Evolutionary conservation across 2,113 vertebrate species (phyloP), one percentile per base, ranked within the genome.

Genomic region (Myocastor coypus): DNA sequence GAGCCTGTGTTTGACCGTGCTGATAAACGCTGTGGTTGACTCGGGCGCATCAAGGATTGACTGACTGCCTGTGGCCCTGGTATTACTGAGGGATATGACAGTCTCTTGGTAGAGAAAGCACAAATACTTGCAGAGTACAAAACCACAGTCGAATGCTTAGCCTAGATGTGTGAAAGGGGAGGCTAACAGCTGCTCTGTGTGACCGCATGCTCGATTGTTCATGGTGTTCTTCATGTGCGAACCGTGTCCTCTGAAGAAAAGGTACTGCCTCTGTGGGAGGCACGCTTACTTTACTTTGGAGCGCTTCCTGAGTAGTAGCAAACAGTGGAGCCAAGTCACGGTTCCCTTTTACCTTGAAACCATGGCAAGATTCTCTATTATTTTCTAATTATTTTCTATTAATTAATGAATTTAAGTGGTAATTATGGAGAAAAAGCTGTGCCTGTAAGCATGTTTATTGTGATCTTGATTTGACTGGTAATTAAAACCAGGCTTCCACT

Each of bases 161-260:
- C 37, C 1, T 3, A 13, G 0, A 9, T 7, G 0, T 0, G 9
- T 14, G 7, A 7, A 37, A 46, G 0, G 7, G 5, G 5, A 0
- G 0, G 24, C 7, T 26, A 37, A 24, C 50, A 17, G 7, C 11
- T 8, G 3, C 6, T 63, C 2, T 14, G 14, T 6, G 40, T 3
- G 4, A 2, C 3, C 0, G 1, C 5, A 0, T 2, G 46, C 24
- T 34, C 13, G 1, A 3, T 24, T 0, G 0, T 52, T 64, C 5
- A 12, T 1, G 4, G 42, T 7, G 42, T 5, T 34, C 7, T 8
- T 0, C 28, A 32, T 7, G 34, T 64, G 7, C 16, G 22, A 52
- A 7, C 10, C 40, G 0, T 0, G 14, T 1, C 4, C n/a, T 66
- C 5, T 3, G 66, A 75, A 46, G 84, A 12, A 42, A 0, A 12